Conservation (phyloP, 2,888 invertebrate species). For the Anoplius nigerrimus region DNA sequence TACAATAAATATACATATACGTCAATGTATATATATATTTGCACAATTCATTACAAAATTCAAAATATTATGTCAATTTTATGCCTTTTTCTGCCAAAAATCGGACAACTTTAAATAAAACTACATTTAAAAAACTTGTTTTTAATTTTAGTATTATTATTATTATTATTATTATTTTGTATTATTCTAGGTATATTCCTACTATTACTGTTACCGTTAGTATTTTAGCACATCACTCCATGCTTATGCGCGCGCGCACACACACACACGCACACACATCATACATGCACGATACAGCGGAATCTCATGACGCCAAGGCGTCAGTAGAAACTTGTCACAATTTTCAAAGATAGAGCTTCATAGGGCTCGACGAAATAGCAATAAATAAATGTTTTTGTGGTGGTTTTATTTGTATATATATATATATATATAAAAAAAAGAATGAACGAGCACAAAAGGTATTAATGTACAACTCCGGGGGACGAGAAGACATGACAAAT, state of each 20-base stretch:
- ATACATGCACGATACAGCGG: background rate
- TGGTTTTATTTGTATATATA: conserved; percentile 67
- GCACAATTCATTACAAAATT: too few species aligned
- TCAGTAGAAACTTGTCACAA: background rate
- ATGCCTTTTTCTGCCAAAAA: too few species aligned
- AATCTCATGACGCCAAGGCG: background rate
- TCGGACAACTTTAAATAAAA: conserved; percentile 15
- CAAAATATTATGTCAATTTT: too few species aligned
- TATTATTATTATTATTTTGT: conserved; percentile 24
- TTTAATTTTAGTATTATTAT: conserved; percentile 23
- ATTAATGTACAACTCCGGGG: conserved; percentile 67
- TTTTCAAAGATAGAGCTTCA: background rate
- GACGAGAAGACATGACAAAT: conserved; percentile 36
- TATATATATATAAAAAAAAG: too few species aligned
- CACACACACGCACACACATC: background rate
- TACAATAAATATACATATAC: too few species aligned
- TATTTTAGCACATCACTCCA: too few species aligned
- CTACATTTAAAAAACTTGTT: conserved; percentile 34
- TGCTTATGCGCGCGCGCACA: background rate
- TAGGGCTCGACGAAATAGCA: too few species aligned
- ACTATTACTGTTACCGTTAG: conserved; percentile 12
- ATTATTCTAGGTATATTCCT: conserved; percentile 29
- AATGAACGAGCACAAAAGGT: conserved; percentile 56
- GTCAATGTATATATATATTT: too few species aligned
- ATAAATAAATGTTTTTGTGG: conserved; percentile 30